These are phyloP conservation scores for Pimpla rufipes DNA, from an alignment of 2,888 invertebrate genomes.

Conservation along the genomic window DNA sequence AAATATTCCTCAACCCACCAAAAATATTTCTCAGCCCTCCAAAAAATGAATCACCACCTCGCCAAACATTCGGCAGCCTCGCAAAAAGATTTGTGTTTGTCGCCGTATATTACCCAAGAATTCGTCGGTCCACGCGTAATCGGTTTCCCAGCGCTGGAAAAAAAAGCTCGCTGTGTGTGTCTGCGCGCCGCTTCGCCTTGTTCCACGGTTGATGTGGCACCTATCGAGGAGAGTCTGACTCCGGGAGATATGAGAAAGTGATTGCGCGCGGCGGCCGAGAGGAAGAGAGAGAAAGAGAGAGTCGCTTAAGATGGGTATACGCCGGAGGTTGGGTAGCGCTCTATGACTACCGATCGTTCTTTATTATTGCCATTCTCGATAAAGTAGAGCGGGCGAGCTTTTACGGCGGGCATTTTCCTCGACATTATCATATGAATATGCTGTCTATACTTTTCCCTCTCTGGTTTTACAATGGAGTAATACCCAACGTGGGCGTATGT, in stretches of 20 bases:
- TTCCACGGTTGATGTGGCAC: neutral
- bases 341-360: slow-evolving; percentile 7
- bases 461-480: slow-evolving; percentile 35
- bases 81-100: no score
- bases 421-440: slow-evolving; percentile 65
- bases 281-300: no score
- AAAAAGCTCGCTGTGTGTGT: no score
- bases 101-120: no score
- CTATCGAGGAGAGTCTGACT: slow-evolving; percentile 10
- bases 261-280: no score
- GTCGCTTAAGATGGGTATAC: slow-evolving; percentile 4
- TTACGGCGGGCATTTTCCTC: slow-evolving; percentile 37
- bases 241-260: slow-evolving; percentile 22
- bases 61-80: no score
- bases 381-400: slow-evolving; percentile 47
- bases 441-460: slow-evolving; percentile 16
- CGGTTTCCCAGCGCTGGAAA: no score
- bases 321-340: neutral
- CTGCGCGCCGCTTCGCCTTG: neutral
- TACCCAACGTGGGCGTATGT: slow-evolving; percentile 7
- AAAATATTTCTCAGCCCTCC: no score
- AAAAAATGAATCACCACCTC: no score
- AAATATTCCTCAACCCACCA: no score
- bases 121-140: no score
- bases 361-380: slow-evolving; percentile 29